A percentile compares a stretch with the other conserved stretches of the same genome.
phyloP scores from a whole-genome alignment of 2,888 invertebrate genomes.

The Ypsolopha sequella region DNA sequence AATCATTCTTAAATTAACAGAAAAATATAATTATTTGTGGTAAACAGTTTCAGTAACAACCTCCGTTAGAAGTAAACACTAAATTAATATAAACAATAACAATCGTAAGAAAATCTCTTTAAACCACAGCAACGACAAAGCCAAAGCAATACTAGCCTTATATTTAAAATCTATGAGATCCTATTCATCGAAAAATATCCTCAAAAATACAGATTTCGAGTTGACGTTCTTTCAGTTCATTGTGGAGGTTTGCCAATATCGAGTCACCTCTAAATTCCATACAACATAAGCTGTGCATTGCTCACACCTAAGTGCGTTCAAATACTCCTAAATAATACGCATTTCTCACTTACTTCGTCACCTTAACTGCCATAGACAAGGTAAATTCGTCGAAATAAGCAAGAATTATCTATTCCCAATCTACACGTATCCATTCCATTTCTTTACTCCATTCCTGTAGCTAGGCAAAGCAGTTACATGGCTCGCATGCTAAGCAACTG shows the following conservation, averaged over 20 bases:
- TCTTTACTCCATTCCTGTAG: too few relatives aligned
- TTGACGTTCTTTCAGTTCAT: conserved; percentile 30
- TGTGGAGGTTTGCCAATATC: conserved; percentile 70
- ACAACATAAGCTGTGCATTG: conserved; percentile 51
- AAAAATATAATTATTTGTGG: conserved; percentile 14
- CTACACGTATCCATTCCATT: neutral
- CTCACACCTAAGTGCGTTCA: conserved; percentile 45
- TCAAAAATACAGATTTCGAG: conserved; percentile 30
- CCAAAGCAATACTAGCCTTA: conserved; percentile 45
- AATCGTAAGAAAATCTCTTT: conserved; percentile 7
- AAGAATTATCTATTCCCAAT: neutral
- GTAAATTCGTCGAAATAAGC: neutral
- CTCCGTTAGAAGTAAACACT: conserved; percentile 19
- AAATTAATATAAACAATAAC: conserved; percentile 13
- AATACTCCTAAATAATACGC: neutral
- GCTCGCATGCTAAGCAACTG: too few relatives aligned
- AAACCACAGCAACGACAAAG: conserved; percentile 51
- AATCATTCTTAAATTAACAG: neutral
- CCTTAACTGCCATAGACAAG: neutral
- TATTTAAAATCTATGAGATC: conserved; percentile 7
- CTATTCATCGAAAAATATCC: conserved; percentile 22
- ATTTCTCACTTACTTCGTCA: neutral
- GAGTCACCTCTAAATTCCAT: conserved; percentile 18
- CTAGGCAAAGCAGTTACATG: neutral
- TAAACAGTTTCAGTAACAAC: conserved; percentile 15